Evolutionary conservation across 2,797 vertebrate species (phyloP).

Genomic region (Pelobates cultripes): DNA sequence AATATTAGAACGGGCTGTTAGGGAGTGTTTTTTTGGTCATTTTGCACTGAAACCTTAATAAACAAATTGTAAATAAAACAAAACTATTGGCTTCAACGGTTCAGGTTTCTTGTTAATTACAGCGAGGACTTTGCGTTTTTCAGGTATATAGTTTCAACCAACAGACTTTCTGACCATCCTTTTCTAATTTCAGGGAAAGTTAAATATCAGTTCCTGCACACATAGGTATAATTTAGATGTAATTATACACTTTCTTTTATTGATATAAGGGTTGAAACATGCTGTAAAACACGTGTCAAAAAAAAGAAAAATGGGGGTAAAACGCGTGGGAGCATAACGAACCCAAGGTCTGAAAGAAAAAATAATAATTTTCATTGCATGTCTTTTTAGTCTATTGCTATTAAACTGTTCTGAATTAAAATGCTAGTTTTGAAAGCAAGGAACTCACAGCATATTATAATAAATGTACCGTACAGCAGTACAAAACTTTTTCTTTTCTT

Average conservation of each 20-base stretch:
- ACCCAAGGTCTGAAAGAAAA: too few species aligned
- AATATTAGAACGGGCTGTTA: conserved; percentile 25
- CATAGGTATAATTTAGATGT: conserved; percentile 11
- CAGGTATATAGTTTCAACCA: conserved; percentile 32
- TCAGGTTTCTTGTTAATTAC: conserved; percentile 48
- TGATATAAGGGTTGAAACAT: neutral
- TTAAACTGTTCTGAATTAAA: too few species aligned
- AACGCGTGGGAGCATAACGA: too few species aligned
- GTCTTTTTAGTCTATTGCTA: too few species aligned
- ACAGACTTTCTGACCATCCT: conserved; percentile 46
- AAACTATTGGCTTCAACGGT: conserved; percentile 9
- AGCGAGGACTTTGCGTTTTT: conserved; percentile 24
- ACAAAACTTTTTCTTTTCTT: too few species aligned
- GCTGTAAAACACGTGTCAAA: neutral
- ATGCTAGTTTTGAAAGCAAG: too few species aligned
- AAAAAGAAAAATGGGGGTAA: neutral
- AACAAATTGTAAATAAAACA: conserved; percentile 24
- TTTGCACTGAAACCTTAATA: conserved; percentile 36
- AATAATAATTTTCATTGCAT: too few species aligned
- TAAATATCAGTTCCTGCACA: conserved; percentile 12
- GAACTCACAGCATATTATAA: too few species aligned
- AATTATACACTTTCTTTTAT: neutral
- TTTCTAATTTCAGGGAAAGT: conserved; percentile 26
- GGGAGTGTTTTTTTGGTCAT: conserved; percentile 14
- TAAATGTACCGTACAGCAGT: too few species aligned